phyloP scores from a whole-genome alignment of 2,888 invertebrate species.

The Yponomeuta cagnagella region DNA sequence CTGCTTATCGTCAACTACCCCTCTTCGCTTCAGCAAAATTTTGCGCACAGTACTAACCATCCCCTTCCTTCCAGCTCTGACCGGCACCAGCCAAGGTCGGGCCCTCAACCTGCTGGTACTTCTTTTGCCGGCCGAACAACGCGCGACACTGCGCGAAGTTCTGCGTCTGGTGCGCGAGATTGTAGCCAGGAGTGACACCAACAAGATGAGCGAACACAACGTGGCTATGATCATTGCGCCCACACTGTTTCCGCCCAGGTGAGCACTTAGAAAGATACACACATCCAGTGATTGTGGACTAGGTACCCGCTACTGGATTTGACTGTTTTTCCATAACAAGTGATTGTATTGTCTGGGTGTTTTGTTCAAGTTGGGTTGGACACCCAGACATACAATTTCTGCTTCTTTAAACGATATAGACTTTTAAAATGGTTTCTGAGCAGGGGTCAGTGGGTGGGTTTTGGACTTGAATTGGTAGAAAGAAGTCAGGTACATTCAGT shows the following conservation, averaged over 20 bases:
- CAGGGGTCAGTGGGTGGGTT: too few species aligned
- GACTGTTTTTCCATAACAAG: too few species aligned
- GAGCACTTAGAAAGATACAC: constrained; percentile 26
- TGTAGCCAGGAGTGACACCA: constrained; percentile 80
- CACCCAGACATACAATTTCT: too few species aligned
- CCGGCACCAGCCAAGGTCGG: constrained; percentile 77
- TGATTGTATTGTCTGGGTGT: too few species aligned
- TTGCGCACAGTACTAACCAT: background rate
- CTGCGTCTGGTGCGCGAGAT: constrained; percentile 86
- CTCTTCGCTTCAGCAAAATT: background rate
- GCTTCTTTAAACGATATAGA: too few species aligned
- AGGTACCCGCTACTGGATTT: background rate
- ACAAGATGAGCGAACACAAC: constrained; percentile 94
- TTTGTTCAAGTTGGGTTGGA: too few species aligned
- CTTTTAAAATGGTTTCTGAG: too few species aligned
- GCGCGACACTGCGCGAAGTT: constrained; percentile 87
- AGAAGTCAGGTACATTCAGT: too few species aligned
- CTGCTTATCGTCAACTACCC: background rate
- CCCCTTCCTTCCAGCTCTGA: constrained; percentile 63
- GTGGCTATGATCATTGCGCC: constrained; percentile 97
- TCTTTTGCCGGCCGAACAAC: constrained; percentile 88
- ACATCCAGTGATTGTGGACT: background rate
- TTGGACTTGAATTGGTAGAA: too few species aligned
- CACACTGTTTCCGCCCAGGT: constrained; percentile 90
- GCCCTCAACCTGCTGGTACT: constrained; percentile 88